A percentile compares a stretch with the other conserved stretches of the same genome.
These are phyloP conservation scores for Lepidotrigona ventralis DNA, from an alignment of 1,140 invertebrate species.

Conservation along the genomic window DNA sequence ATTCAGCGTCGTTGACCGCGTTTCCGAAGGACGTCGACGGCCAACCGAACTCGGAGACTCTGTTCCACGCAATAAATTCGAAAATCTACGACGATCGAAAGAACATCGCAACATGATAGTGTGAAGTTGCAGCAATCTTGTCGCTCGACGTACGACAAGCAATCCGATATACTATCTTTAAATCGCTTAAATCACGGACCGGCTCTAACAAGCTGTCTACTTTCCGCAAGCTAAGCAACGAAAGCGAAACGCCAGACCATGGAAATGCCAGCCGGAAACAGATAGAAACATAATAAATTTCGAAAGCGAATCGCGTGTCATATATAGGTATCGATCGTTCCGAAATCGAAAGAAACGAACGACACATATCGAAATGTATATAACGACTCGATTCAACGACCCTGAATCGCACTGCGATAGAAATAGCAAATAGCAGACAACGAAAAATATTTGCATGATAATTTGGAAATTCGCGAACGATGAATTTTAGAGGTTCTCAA, in stretches of 20 bases:
- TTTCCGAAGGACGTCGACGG: conserved; percentile 38
- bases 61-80: background rate
- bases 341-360: background rate
- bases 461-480: too few relatives aligned
- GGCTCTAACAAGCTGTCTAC: background rate
- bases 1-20: conserved; percentile 48
- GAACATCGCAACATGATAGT: background rate
- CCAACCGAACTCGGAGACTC: background rate
- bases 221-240: background rate
- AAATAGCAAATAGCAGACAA: background rate
- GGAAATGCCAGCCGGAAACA: background rate
- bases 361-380: background rate
- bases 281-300: background rate
- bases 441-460: background rate
- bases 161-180: background rate
- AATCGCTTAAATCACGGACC: background rate
- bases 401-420: background rate
- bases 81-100: background rate
- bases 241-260: background rate
- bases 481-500: too few relatives aligned
- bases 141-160: background rate
- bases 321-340: background rate
- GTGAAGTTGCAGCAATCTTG: background rate
- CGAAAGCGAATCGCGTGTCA: background rate
- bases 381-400: background rate